Conservation (phyloP, 2,113 vertebrate species). For the Rynchops niger region DNA sequence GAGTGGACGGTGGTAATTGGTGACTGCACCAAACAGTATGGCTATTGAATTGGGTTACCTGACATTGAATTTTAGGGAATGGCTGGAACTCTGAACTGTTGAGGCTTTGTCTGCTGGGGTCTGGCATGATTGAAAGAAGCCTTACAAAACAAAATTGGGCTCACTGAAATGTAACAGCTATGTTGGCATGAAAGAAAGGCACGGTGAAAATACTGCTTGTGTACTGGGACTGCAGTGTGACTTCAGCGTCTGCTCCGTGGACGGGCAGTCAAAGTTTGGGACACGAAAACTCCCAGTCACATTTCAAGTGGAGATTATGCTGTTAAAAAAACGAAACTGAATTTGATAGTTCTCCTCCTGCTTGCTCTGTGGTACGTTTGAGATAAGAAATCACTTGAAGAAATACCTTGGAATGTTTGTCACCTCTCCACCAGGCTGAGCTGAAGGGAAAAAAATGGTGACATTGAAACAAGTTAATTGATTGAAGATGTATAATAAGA, state of each 20-base stretch:
- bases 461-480: not conserved
- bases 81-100: conserved; percentile 43
- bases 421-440: not conserved
- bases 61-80: conserved; percentile 30
- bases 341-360: not conserved
- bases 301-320: not conserved
- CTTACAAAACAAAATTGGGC: conserved; percentile 38
- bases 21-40: not conserved
- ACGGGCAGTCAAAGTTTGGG: not conserved
- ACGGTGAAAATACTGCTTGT: not conserved
- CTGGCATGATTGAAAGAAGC: conserved; percentile 56
- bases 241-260: not conserved
- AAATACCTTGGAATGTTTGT: not conserved
- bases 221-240: not conserved
- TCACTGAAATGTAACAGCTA: conserved; percentile 46
- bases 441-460: not conserved
- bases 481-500: not conserved
- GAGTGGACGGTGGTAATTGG: not conserved
- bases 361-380: not conserved
- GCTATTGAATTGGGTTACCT: conserved; percentile 48
- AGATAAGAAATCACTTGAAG: not conserved
- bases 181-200: conserved; percentile 19
- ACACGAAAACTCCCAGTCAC: not conserved
- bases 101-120: conserved; percentile 61
- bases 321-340: not conserved